A percentile compares a stretch with the other conserved stretches of the same genome.
Evolutionary conservation across 2,113 vertebrate species (phyloP).

Genomic region (Heterocephalus glaber): DNA sequence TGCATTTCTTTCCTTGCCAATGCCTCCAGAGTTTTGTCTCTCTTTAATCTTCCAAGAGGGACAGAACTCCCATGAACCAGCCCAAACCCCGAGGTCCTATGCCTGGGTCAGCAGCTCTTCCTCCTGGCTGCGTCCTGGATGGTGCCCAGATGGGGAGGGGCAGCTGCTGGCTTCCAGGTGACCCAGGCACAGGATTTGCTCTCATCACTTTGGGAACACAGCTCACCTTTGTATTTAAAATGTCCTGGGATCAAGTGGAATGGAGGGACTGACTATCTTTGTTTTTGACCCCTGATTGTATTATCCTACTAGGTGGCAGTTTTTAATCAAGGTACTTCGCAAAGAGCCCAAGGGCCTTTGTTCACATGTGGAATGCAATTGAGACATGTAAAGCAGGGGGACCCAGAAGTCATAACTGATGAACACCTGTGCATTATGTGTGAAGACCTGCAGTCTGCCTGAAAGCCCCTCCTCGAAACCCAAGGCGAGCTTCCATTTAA

Average conservation of each 20-base stretch:
- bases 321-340: background rate
- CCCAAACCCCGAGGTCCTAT: background rate
- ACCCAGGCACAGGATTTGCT: background rate
- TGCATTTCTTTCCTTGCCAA: background rate
- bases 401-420: background rate
- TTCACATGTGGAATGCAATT: background rate
- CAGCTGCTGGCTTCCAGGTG: background rate
- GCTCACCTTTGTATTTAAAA: constrained; percentile 55
- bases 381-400: background rate
- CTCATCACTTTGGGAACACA: constrained; percentile 39
- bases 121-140: background rate
- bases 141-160: constrained; percentile 34
- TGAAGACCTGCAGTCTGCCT: background rate
- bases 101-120: background rate
- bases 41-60: background rate
- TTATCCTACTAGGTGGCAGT: background rate
- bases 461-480: background rate
- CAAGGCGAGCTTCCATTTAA: background rate
- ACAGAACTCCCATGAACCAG: background rate
- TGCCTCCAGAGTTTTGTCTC: background rate
- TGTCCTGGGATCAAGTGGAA: constrained; percentile 47
- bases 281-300: constrained; percentile 18
- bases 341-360: constrained; percentile 4
- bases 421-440: background rate
- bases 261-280: background rate